A percentile compares a stretch with the other conserved stretches of the same genome.
Conservation (phyloP, 2,888 invertebrate species). For the Rapana venosa region DNA sequence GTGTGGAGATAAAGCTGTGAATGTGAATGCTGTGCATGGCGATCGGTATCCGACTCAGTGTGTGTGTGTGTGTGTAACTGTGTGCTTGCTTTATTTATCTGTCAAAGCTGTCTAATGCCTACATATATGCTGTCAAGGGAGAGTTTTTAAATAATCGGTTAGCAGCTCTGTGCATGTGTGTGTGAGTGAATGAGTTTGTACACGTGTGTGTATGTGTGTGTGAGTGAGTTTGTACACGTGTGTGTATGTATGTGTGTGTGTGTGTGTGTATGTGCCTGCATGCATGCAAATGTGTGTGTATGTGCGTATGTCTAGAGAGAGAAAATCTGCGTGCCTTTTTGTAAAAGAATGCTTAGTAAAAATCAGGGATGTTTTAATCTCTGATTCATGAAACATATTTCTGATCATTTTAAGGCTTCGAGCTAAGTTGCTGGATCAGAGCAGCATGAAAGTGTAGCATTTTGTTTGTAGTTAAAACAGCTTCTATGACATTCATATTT, state of each 20-base stretch:
- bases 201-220: not conserved
- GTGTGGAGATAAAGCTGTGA: too few species aligned
- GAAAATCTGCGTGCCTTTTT: not conserved
- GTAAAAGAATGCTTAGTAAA: not conserved
- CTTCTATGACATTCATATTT: too few species aligned
- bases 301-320: not conserved
- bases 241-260: not conserved
- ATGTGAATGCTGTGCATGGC: too few species aligned
- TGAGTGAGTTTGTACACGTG: not conserved
- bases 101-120: not conserved
- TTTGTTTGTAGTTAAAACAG: too few species aligned
- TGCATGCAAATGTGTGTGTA: not conserved
- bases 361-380: not conserved
- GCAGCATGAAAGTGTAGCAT: not conserved
- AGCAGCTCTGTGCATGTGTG: not conserved
- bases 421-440: not conserved
- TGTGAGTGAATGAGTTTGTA: not conserved
- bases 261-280: not conserved
- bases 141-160: not conserved
- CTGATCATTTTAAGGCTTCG: not conserved
- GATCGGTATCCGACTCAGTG: constrained; percentile 76
- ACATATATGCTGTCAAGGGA: not conserved
- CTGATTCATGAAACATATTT: not conserved
- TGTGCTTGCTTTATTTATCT: not conserved
- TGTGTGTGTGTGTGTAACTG: not conserved